These are phyloP conservation scores for Bibio marci DNA, from an alignment of 2,888 invertebrate species.

Conservation along the genomic window DNA sequence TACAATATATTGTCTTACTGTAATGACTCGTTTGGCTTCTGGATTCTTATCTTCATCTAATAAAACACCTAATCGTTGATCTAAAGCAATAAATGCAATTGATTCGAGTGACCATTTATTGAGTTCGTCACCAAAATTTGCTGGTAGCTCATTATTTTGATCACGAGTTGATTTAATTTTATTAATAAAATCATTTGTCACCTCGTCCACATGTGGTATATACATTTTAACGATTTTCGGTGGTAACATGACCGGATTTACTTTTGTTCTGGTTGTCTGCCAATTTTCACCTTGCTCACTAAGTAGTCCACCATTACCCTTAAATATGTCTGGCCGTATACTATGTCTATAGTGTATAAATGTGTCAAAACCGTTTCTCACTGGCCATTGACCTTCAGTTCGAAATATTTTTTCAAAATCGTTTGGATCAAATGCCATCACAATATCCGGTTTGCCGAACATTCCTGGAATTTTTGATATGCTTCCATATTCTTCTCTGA, in stretches of 20 bases:
- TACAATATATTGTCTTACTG: slow-evolving; percentile 12
- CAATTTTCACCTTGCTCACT: slow-evolving; percentile 32
- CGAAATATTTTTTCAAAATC: slow-evolving; percentile 32
- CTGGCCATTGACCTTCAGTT: slow-evolving; percentile 31
- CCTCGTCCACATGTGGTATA: slow-evolving; percentile 30
- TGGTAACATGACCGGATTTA: slow-evolving; percentile 44
- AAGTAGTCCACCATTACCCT: slow-evolving; percentile 4
- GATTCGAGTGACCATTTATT: slow-evolving; percentile 38
- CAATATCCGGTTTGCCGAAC: slow-evolving; percentile 20
- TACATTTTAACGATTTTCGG: slow-evolving; percentile 36
- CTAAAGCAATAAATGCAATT: slow-evolving; percentile 25
- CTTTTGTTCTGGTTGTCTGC: slow-evolving; percentile 44
- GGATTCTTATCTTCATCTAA: slow-evolving; percentile 13
- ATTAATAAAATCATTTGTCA: slow-evolving; percentile 22
- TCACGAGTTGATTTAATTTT: slow-evolving; percentile 15
- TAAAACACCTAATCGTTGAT: slow-evolving; percentile 17
- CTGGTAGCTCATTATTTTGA: slow-evolving; percentile 22
- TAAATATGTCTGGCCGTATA: slow-evolving; percentile 26
- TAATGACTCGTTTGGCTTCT: neutral
- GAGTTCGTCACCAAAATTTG: slow-evolving; percentile 24
- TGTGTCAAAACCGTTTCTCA: slow-evolving; percentile 27
- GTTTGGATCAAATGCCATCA: slow-evolving; percentile 33
- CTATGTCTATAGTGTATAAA: slow-evolving; percentile 28
- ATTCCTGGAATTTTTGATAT: slow-evolving; percentile 29
- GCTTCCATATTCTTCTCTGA: slow-evolving; percentile 22